These are phyloP conservation scores for Leucopsar rothschildi DNA, from an alignment of 2,113 vertebrate species.

Conservation along the genomic window DNA sequence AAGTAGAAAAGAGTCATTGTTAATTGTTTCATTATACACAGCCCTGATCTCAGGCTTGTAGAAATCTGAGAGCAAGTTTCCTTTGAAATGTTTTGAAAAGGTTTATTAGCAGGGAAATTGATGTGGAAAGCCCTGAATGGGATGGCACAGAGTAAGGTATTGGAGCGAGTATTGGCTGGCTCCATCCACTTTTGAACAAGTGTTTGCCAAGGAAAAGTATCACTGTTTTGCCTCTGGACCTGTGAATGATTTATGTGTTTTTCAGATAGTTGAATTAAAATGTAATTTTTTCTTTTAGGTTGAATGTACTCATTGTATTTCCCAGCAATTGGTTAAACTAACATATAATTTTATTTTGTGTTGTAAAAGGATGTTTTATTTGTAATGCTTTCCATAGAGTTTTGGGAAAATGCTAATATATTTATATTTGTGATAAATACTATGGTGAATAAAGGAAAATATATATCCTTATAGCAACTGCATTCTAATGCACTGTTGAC, in stretches of 20 bases:
- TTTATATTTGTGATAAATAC: neutral
- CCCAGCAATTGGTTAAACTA: neutral
- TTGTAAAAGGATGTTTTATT: neutral
- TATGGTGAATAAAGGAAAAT: neutral
- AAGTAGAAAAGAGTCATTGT: neutral
- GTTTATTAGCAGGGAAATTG: constrained; percentile 10
- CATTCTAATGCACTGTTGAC: neutral
- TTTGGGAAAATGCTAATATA: neutral
- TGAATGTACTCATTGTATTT: neutral
- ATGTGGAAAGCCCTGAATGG: neutral
- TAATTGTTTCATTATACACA: neutral
- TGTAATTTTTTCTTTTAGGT: neutral
- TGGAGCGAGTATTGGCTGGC: neutral
- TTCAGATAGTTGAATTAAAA: neutral
- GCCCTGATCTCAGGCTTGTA: neutral
- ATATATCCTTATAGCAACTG: neutral
- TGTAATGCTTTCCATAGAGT: neutral
- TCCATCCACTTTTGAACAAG: neutral
- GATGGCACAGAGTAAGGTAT: neutral
- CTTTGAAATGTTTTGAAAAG: constrained; percentile 25
- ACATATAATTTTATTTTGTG: neutral
- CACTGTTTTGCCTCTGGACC: neutral
- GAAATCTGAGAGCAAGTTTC: constrained; percentile 8
- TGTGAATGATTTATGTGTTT: neutral
- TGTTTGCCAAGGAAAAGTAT: neutral